Conservation (phyloP, 2,888 invertebrate species). For the Oeneis ivallda region DNA sequence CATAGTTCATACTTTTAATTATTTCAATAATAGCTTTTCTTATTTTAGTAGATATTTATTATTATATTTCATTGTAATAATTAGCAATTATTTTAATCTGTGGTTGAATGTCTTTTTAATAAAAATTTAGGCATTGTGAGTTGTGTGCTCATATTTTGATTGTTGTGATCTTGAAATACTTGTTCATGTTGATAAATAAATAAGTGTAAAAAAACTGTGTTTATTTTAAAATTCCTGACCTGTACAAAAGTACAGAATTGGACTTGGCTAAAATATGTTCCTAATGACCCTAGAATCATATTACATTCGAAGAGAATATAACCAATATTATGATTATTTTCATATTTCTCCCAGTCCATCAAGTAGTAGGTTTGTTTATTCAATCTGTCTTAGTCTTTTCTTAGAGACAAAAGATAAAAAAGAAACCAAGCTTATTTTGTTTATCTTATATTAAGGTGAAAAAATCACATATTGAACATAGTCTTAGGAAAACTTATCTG, state of each 20-base stretch:
- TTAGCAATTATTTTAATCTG: not conserved
- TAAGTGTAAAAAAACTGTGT: slow-evolving; percentile 9
- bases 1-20: too few relatives aligned
- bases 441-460: slow-evolving; percentile 36
- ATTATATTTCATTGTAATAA: not conserved
- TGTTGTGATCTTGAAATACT: slow-evolving; percentile 60
- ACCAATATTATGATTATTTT: too few relatives aligned
- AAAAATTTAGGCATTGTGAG: slow-evolving; percentile 30
- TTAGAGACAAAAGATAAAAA: too few relatives aligned
- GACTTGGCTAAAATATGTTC: too few relatives aligned
- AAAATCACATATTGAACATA: slow-evolving; percentile 23
- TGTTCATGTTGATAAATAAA: slow-evolving; percentile 50
- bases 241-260: too few relatives aligned
- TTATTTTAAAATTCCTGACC: not conserved
- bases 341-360: too few relatives aligned
- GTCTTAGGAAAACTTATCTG: slow-evolving; percentile 2
- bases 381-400: too few relatives aligned
- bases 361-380: too few relatives aligned
- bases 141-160: slow-evolving; percentile 47
- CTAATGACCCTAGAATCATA: too few relatives aligned
- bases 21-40: not conserved
- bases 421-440: slow-evolving; percentile 1
- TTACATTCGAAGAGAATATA: too few relatives aligned
- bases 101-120: not conserved
- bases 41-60: not conserved